These are phyloP conservation scores for Athetis lepigone DNA, from an alignment of 2,888 invertebrate species.

Conservation along the genomic window DNA sequence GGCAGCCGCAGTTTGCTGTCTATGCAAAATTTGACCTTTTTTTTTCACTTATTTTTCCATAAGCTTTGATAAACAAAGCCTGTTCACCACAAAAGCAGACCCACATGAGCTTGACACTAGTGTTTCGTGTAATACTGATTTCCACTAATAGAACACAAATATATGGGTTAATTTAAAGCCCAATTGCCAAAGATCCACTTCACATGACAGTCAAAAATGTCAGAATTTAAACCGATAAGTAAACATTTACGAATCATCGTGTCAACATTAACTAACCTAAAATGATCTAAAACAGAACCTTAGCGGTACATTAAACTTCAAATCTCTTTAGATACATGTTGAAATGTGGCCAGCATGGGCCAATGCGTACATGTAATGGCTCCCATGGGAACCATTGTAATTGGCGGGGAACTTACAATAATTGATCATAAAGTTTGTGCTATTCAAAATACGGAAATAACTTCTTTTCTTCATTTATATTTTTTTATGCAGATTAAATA, in stretches of 20 bases:
- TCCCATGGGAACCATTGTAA: constrained; percentile 24
- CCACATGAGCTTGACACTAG: too few relatives aligned
- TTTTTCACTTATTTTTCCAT: too few relatives aligned
- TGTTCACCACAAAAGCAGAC: too few relatives aligned
- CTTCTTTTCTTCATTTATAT: too few relatives aligned
- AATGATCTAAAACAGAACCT: constrained; percentile 15
- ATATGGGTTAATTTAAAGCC: not conserved
- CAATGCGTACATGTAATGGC: constrained; percentile 29
- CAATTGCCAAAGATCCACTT: constrained; percentile 5
- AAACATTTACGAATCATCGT: constrained; percentile 18
- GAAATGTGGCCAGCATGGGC: constrained; percentile 22
- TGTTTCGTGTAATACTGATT: not conserved
- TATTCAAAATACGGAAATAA: constrained; percentile 12
- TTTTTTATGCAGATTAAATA: too few relatives aligned
- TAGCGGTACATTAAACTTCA: constrained; percentile 7
- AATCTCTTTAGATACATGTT: constrained; percentile 21
- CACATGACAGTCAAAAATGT: not conserved
- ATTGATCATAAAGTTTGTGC: constrained; percentile 34
- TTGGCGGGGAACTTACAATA: constrained; percentile 1
- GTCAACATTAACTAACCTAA: constrained; percentile 25
- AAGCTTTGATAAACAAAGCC: too few relatives aligned
- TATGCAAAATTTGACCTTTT: too few relatives aligned
- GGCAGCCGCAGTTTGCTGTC: too few relatives aligned
- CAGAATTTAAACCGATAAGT: not conserved
- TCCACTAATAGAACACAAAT: not conserved